Evolutionary conservation across 2,113 vertebrate genomes (phyloP), one percentile per base, ranked within the genome.

Genomic region (Xiphias gladius): DNA sequence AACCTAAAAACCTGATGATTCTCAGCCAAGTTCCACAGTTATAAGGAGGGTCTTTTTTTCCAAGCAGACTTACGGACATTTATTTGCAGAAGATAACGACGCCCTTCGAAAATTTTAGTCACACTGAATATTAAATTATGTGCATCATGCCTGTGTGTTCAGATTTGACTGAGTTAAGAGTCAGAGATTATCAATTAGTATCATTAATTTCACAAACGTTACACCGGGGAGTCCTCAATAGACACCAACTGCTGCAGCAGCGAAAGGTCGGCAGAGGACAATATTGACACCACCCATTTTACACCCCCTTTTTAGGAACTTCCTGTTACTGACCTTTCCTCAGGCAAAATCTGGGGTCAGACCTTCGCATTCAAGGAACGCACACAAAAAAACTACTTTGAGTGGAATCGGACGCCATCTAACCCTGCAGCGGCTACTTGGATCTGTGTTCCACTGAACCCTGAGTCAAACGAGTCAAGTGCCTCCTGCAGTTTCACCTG

Each of bases 401-500:
- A 9, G 37, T 39, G 37, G 32, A 6, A 35, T 35, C 32, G 6
- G 32, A 6, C 7, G 7, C 37, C 7, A 5, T 39, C 37, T 10
- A 10, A 39, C 5, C 6, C 3, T 39, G 37, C 37, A 39, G 14
- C 43, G 14, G 43, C 2, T 14, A 16, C 14, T 13, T 2, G 43
- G 11, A 46, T 50, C 35, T 12, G 2, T 32, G 19, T 24, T 16
- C 5, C 20, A 37, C 7, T 55, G 13, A 39, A n/a, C 12, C 10
- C 9, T 9, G 2, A 2, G 41, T 43, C 41, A 43, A 19, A 39
- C 37, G 10, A 14, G 24, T 19, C 5, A 43, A n/a, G 71, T 24
- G 16, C 1, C 10, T 12, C 35, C 35, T 41, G 62, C 7, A 17
- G 32, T 61, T 84, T 80, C 77, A 99, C 97, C 97, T 96, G 97